These are phyloP conservation scores for Pelmatolapia mariae DNA, from an alignment of 2,113 vertebrate genomes.

Conservation along the genomic window DNA sequence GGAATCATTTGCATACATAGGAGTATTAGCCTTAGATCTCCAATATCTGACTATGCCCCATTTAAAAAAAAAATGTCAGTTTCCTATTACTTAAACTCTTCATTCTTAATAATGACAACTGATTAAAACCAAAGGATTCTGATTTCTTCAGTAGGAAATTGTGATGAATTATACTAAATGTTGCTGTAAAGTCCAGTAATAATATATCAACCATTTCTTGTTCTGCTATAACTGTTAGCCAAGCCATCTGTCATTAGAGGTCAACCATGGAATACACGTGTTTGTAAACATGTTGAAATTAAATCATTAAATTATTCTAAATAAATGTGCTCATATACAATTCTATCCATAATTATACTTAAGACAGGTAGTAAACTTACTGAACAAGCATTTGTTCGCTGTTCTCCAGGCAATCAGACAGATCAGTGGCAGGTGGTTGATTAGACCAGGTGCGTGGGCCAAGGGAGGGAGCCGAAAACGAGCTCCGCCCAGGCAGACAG, in stretches of 20 bases:
- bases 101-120: neutral
- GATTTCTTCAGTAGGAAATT: neutral
- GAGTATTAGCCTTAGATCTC: neutral
- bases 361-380: neutral
- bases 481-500: neutral
- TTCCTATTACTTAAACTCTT: neutral
- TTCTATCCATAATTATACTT: neutral
- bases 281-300: neutral
- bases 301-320: neutral
- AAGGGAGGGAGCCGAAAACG: rapidly evolving
- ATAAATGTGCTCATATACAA: neutral
- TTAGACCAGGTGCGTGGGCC: neutral
- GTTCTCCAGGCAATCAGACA: neutral
- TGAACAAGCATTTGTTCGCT: neutral
- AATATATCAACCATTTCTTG: neutral
- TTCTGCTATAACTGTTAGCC: neutral
- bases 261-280: neutral
- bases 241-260: neutral
- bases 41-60: neutral
- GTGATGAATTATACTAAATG: neutral
- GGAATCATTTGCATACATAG: rapidly evolving
- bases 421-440: neutral
- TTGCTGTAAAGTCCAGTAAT: neutral
- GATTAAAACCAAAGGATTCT: neutral
- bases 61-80: rapidly evolving